Evolutionary conservation across 1,140 invertebrate genomes (phyloP).

Genomic region (Macrosteles quadrilineatus): DNA sequence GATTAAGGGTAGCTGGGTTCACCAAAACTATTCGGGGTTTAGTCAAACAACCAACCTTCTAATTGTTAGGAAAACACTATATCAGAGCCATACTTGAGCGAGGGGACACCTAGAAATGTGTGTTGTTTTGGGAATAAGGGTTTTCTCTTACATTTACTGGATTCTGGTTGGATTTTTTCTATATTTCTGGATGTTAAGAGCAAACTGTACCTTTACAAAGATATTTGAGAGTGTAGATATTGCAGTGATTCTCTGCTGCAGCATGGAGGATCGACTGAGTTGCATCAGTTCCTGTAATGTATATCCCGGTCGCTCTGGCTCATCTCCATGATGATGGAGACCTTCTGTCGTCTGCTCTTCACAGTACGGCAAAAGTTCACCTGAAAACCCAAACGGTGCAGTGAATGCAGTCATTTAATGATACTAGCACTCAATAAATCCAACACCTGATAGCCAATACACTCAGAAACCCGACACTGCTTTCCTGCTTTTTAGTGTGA

Average conservation of each 20-base stretch:
- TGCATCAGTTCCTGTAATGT: conserved; percentile 83
- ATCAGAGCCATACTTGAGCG: too few relatives aligned
- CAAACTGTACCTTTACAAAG: conserved; percentile 67
- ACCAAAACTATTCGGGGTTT: too few relatives aligned
- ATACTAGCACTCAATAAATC: too few relatives aligned
- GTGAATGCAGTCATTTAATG: too few relatives aligned
- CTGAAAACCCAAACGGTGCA: conserved; percentile 54
- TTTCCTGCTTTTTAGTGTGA: neutral
- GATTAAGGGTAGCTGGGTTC: too few relatives aligned
- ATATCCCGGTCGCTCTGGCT: conserved; percentile 87
- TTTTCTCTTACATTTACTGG: too few relatives aligned
- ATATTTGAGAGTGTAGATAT: conserved; percentile 78
- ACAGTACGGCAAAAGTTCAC: conserved; percentile 67
- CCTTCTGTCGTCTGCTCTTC: conserved; percentile 59
- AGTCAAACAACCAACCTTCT: too few relatives aligned
- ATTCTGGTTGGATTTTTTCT: too few relatives aligned
- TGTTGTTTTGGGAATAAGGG: too few relatives aligned
- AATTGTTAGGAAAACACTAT: too few relatives aligned
- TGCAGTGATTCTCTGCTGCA: conserved; percentile 78
- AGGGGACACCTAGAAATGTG: too few relatives aligned
- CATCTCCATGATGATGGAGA: conserved; percentile 89
- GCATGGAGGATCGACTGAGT: conserved; percentile 63
- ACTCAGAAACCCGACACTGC: neutral
- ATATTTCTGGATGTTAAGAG: too few relatives aligned
- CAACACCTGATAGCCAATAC: neutral